Evolutionary conservation across 2,888 invertebrate species (phyloP).

Genomic region (Asteroscopus sphinx): DNA sequence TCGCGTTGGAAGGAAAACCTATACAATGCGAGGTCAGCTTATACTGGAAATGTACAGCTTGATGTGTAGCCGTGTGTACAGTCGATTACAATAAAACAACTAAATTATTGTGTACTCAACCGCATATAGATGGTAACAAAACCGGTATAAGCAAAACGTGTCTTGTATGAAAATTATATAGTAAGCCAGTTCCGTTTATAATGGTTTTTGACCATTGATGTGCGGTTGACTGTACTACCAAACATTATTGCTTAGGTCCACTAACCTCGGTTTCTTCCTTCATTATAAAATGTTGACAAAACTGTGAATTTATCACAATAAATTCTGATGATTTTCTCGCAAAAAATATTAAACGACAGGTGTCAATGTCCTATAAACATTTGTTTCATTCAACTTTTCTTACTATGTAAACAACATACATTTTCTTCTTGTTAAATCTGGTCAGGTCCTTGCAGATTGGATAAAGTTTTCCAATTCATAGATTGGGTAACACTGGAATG

Average conservation of each 20-base stretch:
- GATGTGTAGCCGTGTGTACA: too few relatives aligned
- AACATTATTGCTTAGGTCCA: conserved; percentile 41
- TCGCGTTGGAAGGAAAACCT: too few relatives aligned
- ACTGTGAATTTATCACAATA: not conserved
- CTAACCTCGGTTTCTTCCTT: conserved; percentile 56
- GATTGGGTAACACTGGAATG: not conserved
- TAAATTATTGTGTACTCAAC: too few relatives aligned
- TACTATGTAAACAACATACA: not conserved
- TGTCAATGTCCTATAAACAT: conserved; percentile 30
- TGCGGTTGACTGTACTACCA: too few relatives aligned
- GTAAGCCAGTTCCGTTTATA: too few relatives aligned
- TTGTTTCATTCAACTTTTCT: conserved; percentile 17
- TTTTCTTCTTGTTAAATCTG: not conserved
- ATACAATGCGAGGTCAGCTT: too few relatives aligned
- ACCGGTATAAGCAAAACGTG: too few relatives aligned
- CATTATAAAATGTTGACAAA: conserved; percentile 34
- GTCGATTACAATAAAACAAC: conserved; percentile 47
- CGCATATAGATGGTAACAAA: too few relatives aligned
- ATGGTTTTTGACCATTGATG: too few relatives aligned
- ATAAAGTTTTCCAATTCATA: not conserved
- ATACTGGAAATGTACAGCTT: too few relatives aligned
- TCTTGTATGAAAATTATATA: too few relatives aligned
- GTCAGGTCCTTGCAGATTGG: too few relatives aligned
- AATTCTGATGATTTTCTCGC: conserved; percentile 10
- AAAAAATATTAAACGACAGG: conserved; percentile 9